These are phyloP conservation scores for Troides helena DNA, from an alignment of 2,888 invertebrate species.

Conservation along the genomic window DNA sequence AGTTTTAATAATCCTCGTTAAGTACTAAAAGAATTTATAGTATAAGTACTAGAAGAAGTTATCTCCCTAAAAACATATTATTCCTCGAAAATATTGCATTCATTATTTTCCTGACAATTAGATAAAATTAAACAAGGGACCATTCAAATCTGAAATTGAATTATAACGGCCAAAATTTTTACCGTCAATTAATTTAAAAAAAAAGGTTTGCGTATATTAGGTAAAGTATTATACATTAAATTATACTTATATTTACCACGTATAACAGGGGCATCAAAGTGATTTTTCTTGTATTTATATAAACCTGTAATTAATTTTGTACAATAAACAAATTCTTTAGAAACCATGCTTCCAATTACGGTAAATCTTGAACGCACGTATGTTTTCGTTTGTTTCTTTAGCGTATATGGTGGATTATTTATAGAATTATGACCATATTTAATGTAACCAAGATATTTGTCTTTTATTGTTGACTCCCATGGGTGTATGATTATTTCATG, in stretches of 20 bases:
- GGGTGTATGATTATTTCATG: slow-evolving; percentile 46
- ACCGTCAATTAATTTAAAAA: no score
- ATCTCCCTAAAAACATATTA: no score
- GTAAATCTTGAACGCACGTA: slow-evolving; percentile 49
- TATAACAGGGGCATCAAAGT: slow-evolving; percentile 57
- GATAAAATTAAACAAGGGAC: no score
- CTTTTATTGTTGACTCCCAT: slow-evolving; percentile 58
- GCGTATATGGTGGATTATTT: slow-evolving; percentile 55
- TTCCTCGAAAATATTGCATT: no score
- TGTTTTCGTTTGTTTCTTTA: slow-evolving; percentile 37
- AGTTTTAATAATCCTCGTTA: no score
- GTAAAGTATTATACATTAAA: no score
- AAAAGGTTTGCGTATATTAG: no score
- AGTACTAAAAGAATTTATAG: no score
- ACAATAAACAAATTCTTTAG: slow-evolving; percentile 64
- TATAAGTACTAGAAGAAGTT: no score
- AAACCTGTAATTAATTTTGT: slow-evolving; percentile 55
- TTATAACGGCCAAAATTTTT: no score
- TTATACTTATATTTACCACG: slow-evolving; percentile 45
- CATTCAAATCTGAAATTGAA: no score
- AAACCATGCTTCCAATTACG: slow-evolving; percentile 59
- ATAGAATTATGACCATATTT: slow-evolving; percentile 64
- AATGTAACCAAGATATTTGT: slow-evolving; percentile 42
- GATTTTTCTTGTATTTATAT: slow-evolving; percentile 55
- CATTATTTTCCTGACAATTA: no score